A percentile compares a stretch with the other conserved stretches of the same genome.
Evolutionary conservation across 2,797 vertebrate species (phyloP).

Genomic region (Eleutherodactylus coqui): DNA sequence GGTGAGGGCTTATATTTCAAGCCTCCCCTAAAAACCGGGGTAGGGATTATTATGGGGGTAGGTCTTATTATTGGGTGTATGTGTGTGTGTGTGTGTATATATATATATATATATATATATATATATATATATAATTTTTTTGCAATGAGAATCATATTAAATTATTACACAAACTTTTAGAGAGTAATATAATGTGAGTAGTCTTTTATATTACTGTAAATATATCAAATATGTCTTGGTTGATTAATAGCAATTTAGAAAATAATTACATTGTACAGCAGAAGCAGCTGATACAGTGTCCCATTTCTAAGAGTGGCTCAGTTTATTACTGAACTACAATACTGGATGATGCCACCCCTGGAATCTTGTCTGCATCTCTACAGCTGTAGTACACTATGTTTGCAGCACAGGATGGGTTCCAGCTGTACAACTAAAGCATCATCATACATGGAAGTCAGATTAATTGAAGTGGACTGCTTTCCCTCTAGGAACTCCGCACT

Average conservation of each 20-base stretch:
- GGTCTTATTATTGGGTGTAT: no score
- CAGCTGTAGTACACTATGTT: constrained; percentile 30
- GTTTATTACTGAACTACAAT: not conserved
- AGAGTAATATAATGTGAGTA: no score
- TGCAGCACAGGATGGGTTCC: constrained; percentile 32
- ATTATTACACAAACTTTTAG: no score
- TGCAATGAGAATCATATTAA: no score
- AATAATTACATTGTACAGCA: not conserved
- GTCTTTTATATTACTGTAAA: no score
- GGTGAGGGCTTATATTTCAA: no score
- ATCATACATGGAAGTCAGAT: constrained; percentile 59
- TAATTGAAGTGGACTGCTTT: constrained; percentile 55
- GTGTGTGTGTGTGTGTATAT: no score
- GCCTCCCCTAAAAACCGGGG: no score
- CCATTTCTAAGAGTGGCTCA: not conserved
- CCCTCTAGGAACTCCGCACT: constrained; percentile 45
- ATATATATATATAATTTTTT: no score
- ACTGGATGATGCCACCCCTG: not conserved
- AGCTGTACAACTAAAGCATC: constrained; percentile 53
- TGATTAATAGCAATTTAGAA: not conserved
- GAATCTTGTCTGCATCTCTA: not conserved
- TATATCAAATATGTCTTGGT: no score
- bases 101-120: no score
- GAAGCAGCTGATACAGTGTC: not conserved
- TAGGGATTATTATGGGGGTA: no score